Evolutionary conservation across 2,888 invertebrate genomes (phyloP), one percentile per base, ranked within the genome.

Genomic region (Heteromyza rotundicornis): DNA sequence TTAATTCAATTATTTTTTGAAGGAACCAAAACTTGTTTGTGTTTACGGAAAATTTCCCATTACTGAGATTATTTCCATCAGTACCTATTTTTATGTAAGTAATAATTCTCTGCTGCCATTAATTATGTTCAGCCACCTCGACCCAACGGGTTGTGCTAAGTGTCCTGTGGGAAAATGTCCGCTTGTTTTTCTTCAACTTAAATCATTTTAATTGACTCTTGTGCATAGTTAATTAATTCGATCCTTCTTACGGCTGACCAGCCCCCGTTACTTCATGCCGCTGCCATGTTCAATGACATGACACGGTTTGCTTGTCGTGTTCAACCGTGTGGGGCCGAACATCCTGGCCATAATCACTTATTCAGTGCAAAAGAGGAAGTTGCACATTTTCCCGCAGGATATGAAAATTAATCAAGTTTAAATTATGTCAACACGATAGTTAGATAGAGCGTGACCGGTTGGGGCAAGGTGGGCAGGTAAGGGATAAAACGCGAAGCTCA

Each of bases 391-490:
- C 47, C 47, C 47, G 47, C 47, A 47, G 47, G 47, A 66, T 63
- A 68, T 65, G 64, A 63, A 70, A 73, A 70, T 73, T 71, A 73
- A 75, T 74, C 68, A 73, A 71, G 69, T 74, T 66, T 68, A 64
- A 67, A 69, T 71, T 69, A 68, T 69, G 70, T 71, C 72, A 73
- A 71, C 72, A 72, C 68, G 52, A 63, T 64, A 62, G 66, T 64
- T 63, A 59, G 24, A 17, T 23, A 20, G 20, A 12, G 24, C 1
- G 32, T n/a, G 7, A 8, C 49, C 49, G 50, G 53, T 12, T 47
- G 35, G n/a, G n/a, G 44, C 27, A 27, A 40, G 12, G 19, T 10
- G 27, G 27, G 27, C 27, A 27, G 27, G 10, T 27, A 27, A 27
- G 27, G 27, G 27, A 27, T 27, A 10, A 27, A n/a, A n/a, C n/a